Base-by-base conservation (phyloP, 2,113 vertebrate species). In the Alouatta palliata region DNA sequence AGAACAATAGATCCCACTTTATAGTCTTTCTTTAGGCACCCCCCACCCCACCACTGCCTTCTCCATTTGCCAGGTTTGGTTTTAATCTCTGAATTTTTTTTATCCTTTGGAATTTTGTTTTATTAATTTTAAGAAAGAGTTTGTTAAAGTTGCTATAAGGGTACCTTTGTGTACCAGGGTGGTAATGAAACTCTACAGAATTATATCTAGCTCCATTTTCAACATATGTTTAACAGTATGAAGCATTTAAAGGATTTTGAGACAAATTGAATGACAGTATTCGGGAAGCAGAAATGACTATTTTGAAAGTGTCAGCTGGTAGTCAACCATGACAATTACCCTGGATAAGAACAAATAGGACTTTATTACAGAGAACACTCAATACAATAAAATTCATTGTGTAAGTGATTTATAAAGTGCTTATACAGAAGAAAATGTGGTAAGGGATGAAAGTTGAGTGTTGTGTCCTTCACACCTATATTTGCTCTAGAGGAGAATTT, bases 221-320 rank as follows among this genome's bases (percentile, higher is more conserved):
- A 88, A 52, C 52, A 52, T 17, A 52, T 52, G 40, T 97, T 87
- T 87, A 94, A 87, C n/a, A 90, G 49, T 70, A 19, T 56, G 30
- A 97, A 81, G 73, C 56, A 91, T 71, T 93, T 47, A 91, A 64
- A 90, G 27, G 82, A 95, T 73, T 98, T 82, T 95, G 75, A 96
- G 61, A 90, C 77, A 89, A 76, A 88, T 1, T 92, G 64, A 98
- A 96, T 88, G 76, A 87, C 8, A 77, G 40, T 47, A 49, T 82
- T 56, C 68, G 35, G 96, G 76, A 91, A 94, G 71, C 32, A 94
- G 87, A 76, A 96, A 96, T 3, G 3, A 95, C n/a, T 81, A 45
- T 92, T 96, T 20, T 96, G 56, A 58, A 86, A 87, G 43, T 90
- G 71, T 90, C 71, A 90, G 88, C 56, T 92, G 43, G 47, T 37